phyloP scores from a whole-genome alignment of 2,113 vertebrate genomes.

The Maccullochella peelii region DNA sequence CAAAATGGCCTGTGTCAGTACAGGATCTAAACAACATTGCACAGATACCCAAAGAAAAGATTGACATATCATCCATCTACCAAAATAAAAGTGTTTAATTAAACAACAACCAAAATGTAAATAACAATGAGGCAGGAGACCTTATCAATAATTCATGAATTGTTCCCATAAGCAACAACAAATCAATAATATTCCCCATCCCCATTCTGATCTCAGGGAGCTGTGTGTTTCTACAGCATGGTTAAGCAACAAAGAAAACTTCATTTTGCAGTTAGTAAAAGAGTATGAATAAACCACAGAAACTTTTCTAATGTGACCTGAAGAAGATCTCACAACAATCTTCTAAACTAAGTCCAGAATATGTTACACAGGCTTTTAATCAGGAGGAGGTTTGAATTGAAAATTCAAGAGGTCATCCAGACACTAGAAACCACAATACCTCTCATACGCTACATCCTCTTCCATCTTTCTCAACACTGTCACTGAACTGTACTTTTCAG shows the following conservation, averaged over 20 bases:
- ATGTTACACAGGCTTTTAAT: neutral
- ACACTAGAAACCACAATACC: neutral
- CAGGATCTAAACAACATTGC: slow-evolving; percentile 22
- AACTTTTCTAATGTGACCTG: neutral
- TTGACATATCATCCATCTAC: slow-evolving; percentile 51
- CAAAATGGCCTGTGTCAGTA: slow-evolving; percentile 29
- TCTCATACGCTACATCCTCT: neutral
- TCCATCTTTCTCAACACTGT: neutral
- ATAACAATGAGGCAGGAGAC: slow-evolving; percentile 46
- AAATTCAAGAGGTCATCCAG: neutral
- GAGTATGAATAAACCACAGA: neutral
- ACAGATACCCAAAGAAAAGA: slow-evolving; percentile 11
- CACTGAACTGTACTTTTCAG: neutral
- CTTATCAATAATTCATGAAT: slow-evolving; percentile 72
- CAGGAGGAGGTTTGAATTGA: neutral
- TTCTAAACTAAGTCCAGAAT: neutral
- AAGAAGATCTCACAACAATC: neutral
- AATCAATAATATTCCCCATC: slow-evolving; percentile 60
- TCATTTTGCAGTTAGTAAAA: slow-evolving; percentile 13
- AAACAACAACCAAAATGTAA: slow-evolving; percentile 59
- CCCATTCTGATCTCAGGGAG: slow-evolving; percentile 28
- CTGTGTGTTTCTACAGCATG: slow-evolving; percentile 9
- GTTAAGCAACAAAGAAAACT: slow-evolving; percentile 42
- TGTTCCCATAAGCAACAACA: slow-evolving; percentile 61
- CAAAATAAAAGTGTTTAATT: slow-evolving; percentile 61